A percentile compares a stretch with the other conserved stretches of the same genome.
phyloP scores from a whole-genome alignment of 2,113 vertebrate species.

The Pica pica region DNA sequence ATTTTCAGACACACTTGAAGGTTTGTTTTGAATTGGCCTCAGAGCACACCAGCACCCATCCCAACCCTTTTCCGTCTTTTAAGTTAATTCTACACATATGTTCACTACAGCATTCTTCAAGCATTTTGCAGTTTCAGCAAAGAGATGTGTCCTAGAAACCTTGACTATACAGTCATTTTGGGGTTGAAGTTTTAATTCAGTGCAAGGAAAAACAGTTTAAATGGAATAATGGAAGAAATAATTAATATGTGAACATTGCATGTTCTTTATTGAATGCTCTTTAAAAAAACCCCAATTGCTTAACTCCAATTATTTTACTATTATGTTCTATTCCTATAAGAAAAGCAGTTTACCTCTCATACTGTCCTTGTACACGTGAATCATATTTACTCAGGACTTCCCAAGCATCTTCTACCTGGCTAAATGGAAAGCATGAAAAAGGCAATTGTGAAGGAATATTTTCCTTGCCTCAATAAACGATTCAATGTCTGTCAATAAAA shows the following conservation, averaged over 20 bases:
- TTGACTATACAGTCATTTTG: neutral
- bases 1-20: neutral
- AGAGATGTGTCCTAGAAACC: neutral
- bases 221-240: neutral
- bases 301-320: neutral
- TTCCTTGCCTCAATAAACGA: neutral
- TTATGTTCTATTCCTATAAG: neutral
- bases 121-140: neutral
- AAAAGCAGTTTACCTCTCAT: neutral
- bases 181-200: neutral
- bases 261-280: neutral
- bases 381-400: neutral
- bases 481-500: neutral
- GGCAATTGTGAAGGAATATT: neutral
- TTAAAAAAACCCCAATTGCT: neutral
- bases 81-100: neutral
- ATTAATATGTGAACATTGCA: neutral
- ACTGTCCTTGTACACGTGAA: neutral
- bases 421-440: neutral
- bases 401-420: neutral
- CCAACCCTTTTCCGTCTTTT: neutral
- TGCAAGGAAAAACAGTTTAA: neutral
- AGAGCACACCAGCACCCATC: neutral
- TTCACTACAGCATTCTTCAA: neutral
- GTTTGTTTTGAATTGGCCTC: neutral